Base-by-base conservation (phyloP, 2,113 vertebrate species). In the Triplophysa rosa region DNA sequence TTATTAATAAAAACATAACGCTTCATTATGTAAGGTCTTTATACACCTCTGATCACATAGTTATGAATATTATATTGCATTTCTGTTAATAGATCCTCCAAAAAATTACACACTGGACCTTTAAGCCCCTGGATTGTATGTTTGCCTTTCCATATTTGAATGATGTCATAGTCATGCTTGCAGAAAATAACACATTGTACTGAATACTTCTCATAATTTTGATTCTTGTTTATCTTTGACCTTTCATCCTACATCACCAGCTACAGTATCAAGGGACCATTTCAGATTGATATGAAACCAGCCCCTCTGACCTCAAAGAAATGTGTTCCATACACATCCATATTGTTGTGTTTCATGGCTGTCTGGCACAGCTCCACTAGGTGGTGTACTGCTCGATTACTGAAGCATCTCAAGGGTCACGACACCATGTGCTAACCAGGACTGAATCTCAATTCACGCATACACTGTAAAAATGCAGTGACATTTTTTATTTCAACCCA, bases 351-450 rank as follows among this genome's bases (percentile, higher is more conserved):
- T 67, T 37, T 62, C 24, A 37, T 47, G 19, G 62, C 74, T 77
- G 56, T 75, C 64, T 81, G 79, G 79, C 79, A 74, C 52, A 33
- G 62, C 29, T 80, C 79, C 79, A 75, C 56, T 66, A 16, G 5
- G 29, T 71, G 58, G 6, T 72, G 59, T 71, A 70, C 33, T 24
- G 23, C 52, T 13, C n/a, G 70, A 17, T 66, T 58, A 61, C 49
- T 33, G 8, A 52, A 80, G 45, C 12, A 64, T 37, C 40, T 59
- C 63, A 58, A 52, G 63, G 79, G 69, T 4, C 70, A 59, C 16
- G 24, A 62, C 7, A 11, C 29, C 12, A 7, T 66, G 21, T 64
- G 24, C 52, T 49, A 37, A 63, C 21, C 8, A 64, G 24, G 59
- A 14, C 59, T 40, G 67, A 17, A 40, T 79, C 42, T 40, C 59